phyloP scores from a whole-genome alignment of 2,113 vertebrate genomes.

The Oreochromis aureus region DNA sequence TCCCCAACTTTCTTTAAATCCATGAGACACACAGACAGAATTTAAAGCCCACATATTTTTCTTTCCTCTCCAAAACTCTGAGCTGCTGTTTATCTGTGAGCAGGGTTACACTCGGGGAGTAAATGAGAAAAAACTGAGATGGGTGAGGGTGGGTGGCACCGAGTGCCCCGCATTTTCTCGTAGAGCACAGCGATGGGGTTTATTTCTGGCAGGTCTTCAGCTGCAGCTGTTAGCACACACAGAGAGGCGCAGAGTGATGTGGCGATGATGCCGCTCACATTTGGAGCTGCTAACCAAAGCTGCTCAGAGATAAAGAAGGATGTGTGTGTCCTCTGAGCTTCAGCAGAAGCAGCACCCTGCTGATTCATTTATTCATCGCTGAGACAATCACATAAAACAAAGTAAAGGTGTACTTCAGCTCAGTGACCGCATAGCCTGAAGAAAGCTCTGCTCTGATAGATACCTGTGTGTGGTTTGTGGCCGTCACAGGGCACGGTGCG shows the following conservation, averaged over 20 bases:
- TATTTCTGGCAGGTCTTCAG: constrained; percentile 1
- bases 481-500: not conserved
- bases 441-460: not conserved
- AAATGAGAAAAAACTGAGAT: not conserved
- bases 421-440: not conserved
- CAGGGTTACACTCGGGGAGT: not conserved
- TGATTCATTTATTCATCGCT: not conserved
- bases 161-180: not conserved
- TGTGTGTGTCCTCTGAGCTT: not conserved
- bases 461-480: not conserved
- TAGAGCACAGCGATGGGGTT: not conserved
- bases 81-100: constrained; percentile 11
- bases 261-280: not conserved
- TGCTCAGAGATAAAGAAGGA: not conserved
- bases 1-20: constrained; percentile 20
- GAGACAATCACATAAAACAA: not conserved
- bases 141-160: not conserved
- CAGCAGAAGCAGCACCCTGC: not conserved
- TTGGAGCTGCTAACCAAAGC: not conserved
- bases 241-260: not conserved
- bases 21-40: constrained; percentile 15
- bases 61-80: not conserved
- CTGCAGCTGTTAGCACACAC: constrained; percentile 30
- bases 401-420: not conserved
- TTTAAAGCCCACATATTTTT: constrained; percentile 1